These are phyloP conservation scores for Cancer borealis DNA, from an alignment of 2,888 invertebrate species.

Conservation along the genomic window DNA sequence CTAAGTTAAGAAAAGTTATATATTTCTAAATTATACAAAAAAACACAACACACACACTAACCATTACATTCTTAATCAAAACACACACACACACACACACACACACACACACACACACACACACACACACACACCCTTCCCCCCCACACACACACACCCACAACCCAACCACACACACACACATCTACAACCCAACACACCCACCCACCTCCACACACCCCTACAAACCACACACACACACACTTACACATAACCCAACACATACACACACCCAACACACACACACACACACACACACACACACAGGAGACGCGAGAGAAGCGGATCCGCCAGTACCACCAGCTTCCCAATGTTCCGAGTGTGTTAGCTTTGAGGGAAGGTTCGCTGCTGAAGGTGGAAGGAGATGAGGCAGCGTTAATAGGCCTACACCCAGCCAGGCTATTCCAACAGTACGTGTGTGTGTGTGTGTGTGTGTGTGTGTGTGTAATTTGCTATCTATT, in stretches of 20 bases:
- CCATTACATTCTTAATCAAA: too few relatives aligned
- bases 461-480: neutral
- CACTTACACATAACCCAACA: too few relatives aligned
- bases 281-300: neutral
- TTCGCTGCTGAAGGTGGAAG: constrained; percentile 84
- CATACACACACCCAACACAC: too few relatives aligned
- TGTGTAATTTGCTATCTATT: too few relatives aligned
- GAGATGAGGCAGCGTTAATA: constrained; percentile 83
- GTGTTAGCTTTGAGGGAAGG: constrained; percentile 89
- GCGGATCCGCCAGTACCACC: constrained; percentile 86
- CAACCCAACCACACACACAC: neutral
- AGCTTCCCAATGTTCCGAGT: constrained; percentile 83
- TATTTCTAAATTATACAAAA: too few relatives aligned
- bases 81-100: too few relatives aligned
- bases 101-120: too few relatives aligned
- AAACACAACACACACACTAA: too few relatives aligned
- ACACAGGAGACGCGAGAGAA: constrained; percentile 86
- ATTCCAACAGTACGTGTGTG: constrained; percentile 83
- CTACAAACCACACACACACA: too few relatives aligned
- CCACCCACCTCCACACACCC: neutral
- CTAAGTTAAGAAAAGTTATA: too few relatives aligned
- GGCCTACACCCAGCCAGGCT: constrained; percentile 85
- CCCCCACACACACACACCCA: neutral
- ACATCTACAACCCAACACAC: too few relatives aligned
- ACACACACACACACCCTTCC: too few relatives aligned